These are phyloP conservation scores for Diplosoma virens DNA, from an alignment of 23 tunicate species.

Conservation along the genomic window DNA sequence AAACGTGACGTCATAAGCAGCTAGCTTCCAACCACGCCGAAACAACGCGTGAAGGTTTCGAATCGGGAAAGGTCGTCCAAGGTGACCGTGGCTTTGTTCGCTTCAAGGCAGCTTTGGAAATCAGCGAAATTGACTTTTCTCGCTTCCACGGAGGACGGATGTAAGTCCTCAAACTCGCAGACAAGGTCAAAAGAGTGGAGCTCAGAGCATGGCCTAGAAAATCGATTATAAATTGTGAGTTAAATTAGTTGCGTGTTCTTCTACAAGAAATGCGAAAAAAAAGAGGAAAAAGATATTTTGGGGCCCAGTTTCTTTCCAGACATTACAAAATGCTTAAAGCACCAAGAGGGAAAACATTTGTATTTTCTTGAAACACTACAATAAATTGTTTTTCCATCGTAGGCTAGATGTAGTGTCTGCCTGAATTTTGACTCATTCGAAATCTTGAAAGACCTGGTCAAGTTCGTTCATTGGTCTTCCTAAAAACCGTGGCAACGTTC, in stretches of 20 bases:
- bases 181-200: background rate
- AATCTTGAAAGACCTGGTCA: no score
- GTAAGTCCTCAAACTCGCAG: background rate
- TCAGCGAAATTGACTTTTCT: background rate
- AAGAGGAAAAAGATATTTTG: background rate
- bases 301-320: background rate
- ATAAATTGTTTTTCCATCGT: background rate
- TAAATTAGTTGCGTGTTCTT: no score
- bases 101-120: conserved; percentile 9
- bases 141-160: conserved; percentile 12
- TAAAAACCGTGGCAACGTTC: no score
- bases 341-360: no score
- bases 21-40: conserved; percentile 37
- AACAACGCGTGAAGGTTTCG: conserved; percentile 24
- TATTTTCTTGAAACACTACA: no score
- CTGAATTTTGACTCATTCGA: no score
- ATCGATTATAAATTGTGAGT: background rate
- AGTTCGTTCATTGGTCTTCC: no score
- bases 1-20: no score
- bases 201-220: conserved; percentile 2
- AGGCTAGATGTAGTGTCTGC: no score
- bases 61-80: conserved; percentile 16
- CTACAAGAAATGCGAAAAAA: background rate
- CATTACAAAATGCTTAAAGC: no score
- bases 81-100: conserved; percentile 31